Base-by-base conservation (phyloP, 2,113 vertebrate genomes). In the Muntiacus muntjak region DNA sequence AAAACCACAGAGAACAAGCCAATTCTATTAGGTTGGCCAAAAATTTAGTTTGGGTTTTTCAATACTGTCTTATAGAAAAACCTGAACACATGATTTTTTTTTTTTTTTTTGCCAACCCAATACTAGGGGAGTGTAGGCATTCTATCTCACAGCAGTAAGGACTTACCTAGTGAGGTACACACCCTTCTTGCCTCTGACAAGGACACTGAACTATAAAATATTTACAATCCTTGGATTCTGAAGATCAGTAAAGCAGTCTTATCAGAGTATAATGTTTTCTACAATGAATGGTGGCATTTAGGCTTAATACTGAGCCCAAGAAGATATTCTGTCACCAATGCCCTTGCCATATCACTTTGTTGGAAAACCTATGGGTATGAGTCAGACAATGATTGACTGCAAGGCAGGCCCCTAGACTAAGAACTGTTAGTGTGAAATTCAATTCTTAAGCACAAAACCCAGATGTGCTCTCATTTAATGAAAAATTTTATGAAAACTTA, bases 401-500 rank as follows among this genome's bases (percentile, higher is more conserved):
- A 62, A 88, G 7, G 33, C n/a, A 40, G 8, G 45, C 5, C 25
- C 21, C 16, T 36, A 78, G 47, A 21, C 40, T 54, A 12, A 43
- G 40, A 94, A 71, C 5, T 13, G 6, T 45, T 57, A 16, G 3
- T 91, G 28, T 50, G 45, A 94, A 55, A 94, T 45, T 92, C 40
- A 97, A 30, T 89, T 94, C 45, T 74, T 58, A 67, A 95, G 67
- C n/a, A 74, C 33, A 36, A 91, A 93, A 74, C 9, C 15, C 43
- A 81, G 57, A n/a, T 36, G 16, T 43, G 33, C 15, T 88, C 3
- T 84, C 36, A 74, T 25, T 82, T 84, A 43, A n/a, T 92, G 28
- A 64, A 89, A 84, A 87, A 74, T 91, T 89, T 91, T 67, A 40
- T 60, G 62, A 92, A 97, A 67, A 21, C n/a, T 91, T 94, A 87